These are phyloP conservation scores for Xestia sexstrigata DNA, from an alignment of 2,888 invertebrate genomes.

Conservation along the genomic window DNA sequence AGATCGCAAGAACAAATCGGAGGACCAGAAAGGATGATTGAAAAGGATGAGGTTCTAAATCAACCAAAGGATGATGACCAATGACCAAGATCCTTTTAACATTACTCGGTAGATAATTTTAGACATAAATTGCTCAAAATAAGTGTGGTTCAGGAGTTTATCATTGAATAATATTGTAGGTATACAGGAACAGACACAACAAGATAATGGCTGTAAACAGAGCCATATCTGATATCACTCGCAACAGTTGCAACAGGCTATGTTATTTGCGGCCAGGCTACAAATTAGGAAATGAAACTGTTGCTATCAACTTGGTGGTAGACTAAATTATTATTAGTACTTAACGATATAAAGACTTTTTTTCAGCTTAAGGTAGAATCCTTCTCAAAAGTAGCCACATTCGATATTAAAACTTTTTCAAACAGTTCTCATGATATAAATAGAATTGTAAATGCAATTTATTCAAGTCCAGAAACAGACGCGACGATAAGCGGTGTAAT, in stretches of 20 bases:
- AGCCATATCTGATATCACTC: slow-evolving; percentile 65
- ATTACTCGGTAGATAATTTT: slow-evolving; percentile 47
- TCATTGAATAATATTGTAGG: slow-evolving; percentile 62
- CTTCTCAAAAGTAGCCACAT: background rate
- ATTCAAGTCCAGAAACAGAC: slow-evolving; percentile 8
- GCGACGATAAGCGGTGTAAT: slow-evolving; percentile 22
- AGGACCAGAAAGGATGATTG: background rate
- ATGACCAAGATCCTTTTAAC: slow-evolving; percentile 45
- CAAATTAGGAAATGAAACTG: slow-evolving; percentile 56
- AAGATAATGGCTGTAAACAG: slow-evolving; percentile 69
- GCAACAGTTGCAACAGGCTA: slow-evolving; percentile 54
- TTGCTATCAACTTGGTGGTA: slow-evolving; percentile 44
- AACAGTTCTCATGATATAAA: slow-evolving; percentile 10
- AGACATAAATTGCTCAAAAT: slow-evolving; percentile 62
- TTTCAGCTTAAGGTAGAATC: background rate
- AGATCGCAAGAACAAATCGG: background rate
- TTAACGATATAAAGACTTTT: slow-evolving; percentile 4
- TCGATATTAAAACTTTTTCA: slow-evolving; percentile 12
- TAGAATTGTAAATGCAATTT: slow-evolving; percentile 30
- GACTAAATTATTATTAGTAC: slow-evolving; percentile 28
- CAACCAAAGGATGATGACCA: slow-evolving; percentile 34
- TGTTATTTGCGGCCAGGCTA: slow-evolving; percentile 53
- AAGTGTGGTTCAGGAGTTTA: slow-evolving; percentile 68
- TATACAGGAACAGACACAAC: slow-evolving; percentile 66
- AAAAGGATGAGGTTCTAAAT: slow-evolving; percentile 19